phyloP scores from a whole-genome alignment of 2,888 invertebrate species.

The Drosophila antonietae region DNA sequence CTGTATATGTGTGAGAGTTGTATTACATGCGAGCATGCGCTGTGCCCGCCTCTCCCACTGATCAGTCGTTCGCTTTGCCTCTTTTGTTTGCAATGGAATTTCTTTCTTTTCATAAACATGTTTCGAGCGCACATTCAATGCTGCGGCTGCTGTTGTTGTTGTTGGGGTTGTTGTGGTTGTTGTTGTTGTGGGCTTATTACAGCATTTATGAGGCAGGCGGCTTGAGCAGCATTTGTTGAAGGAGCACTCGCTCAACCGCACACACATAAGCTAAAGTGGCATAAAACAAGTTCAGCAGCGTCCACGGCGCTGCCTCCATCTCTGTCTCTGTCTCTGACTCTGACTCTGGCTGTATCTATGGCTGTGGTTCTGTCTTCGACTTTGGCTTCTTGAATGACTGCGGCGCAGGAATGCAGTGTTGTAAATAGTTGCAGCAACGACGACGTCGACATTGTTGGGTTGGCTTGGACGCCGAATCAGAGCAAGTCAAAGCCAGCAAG shows the following conservation, averaged over 20 bases:
- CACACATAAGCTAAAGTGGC: conserved; percentile 68
- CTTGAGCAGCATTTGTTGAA: conserved; percentile 53
- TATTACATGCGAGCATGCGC: conserved; percentile 68
- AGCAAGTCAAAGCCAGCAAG: conserved; percentile 55
- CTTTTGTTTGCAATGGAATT: conserved; percentile 80
- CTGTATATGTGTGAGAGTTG: conserved; percentile 32
- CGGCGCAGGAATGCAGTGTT: conserved; percentile 75
- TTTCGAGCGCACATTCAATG: conserved; percentile 58
- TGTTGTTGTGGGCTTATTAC: conserved; percentile 69
- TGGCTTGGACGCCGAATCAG: conserved; percentile 64
- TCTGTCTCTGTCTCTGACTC: conserved; percentile 11
- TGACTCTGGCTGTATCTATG: conserved; percentile 10
- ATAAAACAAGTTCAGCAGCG: conserved; percentile 71
- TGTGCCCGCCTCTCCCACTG: conserved; percentile 52
- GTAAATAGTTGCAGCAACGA: conserved; percentile 66
- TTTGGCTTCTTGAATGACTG: conserved; percentile 73
- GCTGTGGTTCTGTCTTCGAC: conserved; percentile 29
- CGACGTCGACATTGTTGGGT: conserved; percentile 68
- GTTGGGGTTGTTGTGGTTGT: conserved; percentile 43
- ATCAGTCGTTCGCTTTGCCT: conserved; percentile 46
- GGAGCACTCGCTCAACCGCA: conserved; percentile 63
- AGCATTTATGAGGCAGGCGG: conserved; percentile 70
- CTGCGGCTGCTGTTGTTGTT: conserved; percentile 3
- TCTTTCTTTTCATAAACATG: conserved; percentile 81
- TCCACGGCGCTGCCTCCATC: conserved; percentile 14